These are phyloP conservation scores for Drosophila kanapiae DNA, from an alignment of 1,140 invertebrate genomes.

Conservation along the genomic window DNA sequence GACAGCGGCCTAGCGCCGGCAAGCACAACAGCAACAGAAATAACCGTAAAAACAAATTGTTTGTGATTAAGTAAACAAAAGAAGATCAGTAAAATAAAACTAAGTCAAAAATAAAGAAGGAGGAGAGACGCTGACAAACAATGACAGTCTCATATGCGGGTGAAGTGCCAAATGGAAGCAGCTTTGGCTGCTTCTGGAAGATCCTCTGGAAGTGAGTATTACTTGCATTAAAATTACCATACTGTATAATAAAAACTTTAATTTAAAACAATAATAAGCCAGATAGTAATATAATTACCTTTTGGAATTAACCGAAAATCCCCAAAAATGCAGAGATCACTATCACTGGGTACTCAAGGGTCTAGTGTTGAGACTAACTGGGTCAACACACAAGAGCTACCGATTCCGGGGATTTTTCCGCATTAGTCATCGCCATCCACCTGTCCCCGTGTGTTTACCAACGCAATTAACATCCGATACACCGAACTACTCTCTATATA, in stretches of 20 bases:
- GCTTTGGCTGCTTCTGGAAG: conserved; percentile 95
- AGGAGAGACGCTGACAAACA: conserved; percentile 33
- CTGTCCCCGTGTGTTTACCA: conserved; percentile 53
- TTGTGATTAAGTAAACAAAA: conserved; percentile 48
- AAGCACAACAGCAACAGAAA: conserved; percentile 38
- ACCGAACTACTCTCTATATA: conserved; percentile 18
- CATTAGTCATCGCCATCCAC: conserved; percentile 66
- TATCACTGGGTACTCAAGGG: background rate
- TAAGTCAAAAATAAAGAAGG: conserved; percentile 14
- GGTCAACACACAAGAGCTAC: conserved; percentile 32
- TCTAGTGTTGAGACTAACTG: conserved; percentile 22
- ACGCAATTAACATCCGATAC: conserved; percentile 68
- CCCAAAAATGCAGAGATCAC: background rate
- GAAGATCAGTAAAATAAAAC: conserved; percentile 27
- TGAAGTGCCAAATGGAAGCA: conserved; percentile 95
- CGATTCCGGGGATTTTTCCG: conserved; percentile 50
- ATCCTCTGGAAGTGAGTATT: conserved; percentile 93
- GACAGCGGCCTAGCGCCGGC: conserved; percentile 39
- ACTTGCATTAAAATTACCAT: background rate
- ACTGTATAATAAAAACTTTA: background rate
- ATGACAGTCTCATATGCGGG: conserved; percentile 96
- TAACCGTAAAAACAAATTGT: conserved; percentile 25
- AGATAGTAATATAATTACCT: background rate
- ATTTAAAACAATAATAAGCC: background rate
- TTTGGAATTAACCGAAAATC: background rate